These are phyloP conservation scores for Harmothoe impar DNA, from an alignment of 2,888 invertebrate genomes.

Conservation along the genomic window DNA sequence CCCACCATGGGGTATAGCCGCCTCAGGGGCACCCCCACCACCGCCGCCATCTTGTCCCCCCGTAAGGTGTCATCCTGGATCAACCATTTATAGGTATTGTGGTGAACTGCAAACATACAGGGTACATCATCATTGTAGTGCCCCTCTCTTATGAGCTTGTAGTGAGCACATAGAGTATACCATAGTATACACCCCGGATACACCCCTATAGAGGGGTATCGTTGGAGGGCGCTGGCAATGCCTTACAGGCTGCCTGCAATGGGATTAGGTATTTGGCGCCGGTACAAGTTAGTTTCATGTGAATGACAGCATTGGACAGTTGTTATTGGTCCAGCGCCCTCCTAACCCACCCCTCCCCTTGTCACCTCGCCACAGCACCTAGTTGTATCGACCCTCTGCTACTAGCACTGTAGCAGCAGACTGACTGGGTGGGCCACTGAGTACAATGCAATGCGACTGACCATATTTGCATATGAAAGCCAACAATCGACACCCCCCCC, in stretches of 20 bases:
- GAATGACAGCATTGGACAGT: too few relatives aligned
- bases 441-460: not conserved
- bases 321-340: too few relatives aligned
- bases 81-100: not conserved
- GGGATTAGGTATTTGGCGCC: too few relatives aligned
- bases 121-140: not conserved
- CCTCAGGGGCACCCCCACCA: not conserved
- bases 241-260: too few relatives aligned
- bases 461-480: constrained; percentile 9
- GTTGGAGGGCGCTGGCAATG: too few relatives aligned
- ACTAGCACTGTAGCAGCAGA: not conserved
- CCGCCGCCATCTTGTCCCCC: not conserved
- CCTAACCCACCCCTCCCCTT: too few relatives aligned
- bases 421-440: not conserved
- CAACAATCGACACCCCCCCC: not conserved
- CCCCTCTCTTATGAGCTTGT: not conserved
- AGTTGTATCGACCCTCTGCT: not conserved
- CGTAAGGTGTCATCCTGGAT: not conserved
- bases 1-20: not conserved
- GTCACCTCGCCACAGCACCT: too few relatives aligned
- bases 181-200: too few relatives aligned
- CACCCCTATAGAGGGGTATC: too few relatives aligned
- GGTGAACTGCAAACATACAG: too few relatives aligned
- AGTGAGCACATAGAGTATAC: too few relatives aligned
- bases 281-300: too few relatives aligned